Evolutionary conservation across 2,797 vertebrate species (phyloP).

Genomic region (Trematomus bernacchii): DNA sequence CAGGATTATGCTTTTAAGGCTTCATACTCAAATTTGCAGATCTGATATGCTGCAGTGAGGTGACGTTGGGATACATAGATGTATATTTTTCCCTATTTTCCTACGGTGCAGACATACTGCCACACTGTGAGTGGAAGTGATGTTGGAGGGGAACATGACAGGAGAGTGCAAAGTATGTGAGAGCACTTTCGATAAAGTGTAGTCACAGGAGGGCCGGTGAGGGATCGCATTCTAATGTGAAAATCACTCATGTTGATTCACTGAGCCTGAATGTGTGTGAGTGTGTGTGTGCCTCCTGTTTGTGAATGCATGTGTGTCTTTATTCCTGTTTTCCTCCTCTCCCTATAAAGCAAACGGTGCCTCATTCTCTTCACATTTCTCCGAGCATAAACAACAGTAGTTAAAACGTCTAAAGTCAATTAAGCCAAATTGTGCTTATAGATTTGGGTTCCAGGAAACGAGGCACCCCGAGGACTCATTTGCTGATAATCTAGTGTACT

Average conservation of each 20-base stretch:
- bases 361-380: constrained; percentile 32
- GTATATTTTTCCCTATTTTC: constrained; percentile 22
- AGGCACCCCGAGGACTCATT: constrained; percentile 47
- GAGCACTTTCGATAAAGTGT: constrained; percentile 67
- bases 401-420: constrained; percentile 55
- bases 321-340: not conserved
- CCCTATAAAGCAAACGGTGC: constrained; percentile 21
- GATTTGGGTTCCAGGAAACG: constrained; percentile 50
- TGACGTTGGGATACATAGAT: constrained; percentile 18
- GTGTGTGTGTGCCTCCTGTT: not conserved
- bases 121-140: constrained; percentile 34
- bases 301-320: not conserved
- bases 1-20: constrained; percentile 66
- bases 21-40: constrained; percentile 20
- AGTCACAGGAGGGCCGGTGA: constrained; percentile 54
- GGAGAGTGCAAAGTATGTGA: constrained; percentile 58
- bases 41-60: not conserved
- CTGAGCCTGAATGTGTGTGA: constrained; percentile 18
- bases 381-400: constrained; percentile 46
- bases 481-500: constrained; percentile 40
- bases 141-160: constrained; percentile 54
- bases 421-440: constrained; percentile 60
- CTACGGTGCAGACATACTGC: constrained; percentile 25
- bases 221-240: constrained; percentile 52
- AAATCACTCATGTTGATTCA: constrained; percentile 68